These are phyloP conservation scores for Erinaceus europaeus DNA, from an alignment of 2,113 vertebrate genomes.

Conservation along the genomic window DNA sequence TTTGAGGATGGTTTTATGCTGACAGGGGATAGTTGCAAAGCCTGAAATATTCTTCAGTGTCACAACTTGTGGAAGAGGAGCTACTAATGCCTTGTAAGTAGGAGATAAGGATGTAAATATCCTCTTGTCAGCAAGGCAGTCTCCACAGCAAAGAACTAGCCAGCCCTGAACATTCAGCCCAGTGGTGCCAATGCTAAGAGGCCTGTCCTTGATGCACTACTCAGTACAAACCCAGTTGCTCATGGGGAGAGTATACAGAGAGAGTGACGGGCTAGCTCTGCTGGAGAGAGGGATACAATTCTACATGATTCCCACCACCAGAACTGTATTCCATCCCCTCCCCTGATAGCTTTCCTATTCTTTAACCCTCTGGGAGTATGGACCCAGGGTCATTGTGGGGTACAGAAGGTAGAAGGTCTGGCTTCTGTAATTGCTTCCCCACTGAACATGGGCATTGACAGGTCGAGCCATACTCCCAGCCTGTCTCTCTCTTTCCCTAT, in stretches of 20 bases:
- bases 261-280: no score
- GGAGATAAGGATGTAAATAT: background rate
- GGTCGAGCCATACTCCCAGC: no score
- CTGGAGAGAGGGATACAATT: no score
- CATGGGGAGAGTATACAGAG: background rate
- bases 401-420: no score
- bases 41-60: background rate
- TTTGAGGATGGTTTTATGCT: accelerated
- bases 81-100: background rate
- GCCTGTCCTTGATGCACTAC: background rate
- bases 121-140: background rate
- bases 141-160: background rate
- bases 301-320: no score
- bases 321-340: no score
- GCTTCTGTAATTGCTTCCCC: no score
- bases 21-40: background rate
- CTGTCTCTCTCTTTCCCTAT: no score
- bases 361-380: no score
- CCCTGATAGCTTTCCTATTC: no score
- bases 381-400: no score
- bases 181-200: background rate
- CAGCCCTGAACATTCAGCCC: background rate
- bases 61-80: background rate
- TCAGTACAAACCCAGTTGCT: background rate
- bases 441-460: no score